Base-by-base conservation (phyloP, 2,113 vertebrate species). In the Miniopterus natalensis region DNA sequence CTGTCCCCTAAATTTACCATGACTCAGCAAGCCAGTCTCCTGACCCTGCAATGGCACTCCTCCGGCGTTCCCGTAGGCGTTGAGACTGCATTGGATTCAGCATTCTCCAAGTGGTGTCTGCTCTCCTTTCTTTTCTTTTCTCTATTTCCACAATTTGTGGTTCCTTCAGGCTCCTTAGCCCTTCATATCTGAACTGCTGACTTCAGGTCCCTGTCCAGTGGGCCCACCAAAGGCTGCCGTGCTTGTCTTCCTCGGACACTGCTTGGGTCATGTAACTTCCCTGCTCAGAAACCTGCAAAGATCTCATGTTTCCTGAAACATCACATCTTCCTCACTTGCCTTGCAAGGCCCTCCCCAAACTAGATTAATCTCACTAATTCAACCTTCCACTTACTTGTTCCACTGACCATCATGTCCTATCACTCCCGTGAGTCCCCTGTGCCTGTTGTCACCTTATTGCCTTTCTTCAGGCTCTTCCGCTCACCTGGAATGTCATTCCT, bases 31-130 rank as follows among this genome's bases (percentile, higher is more conserved):
- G 20, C 31, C 57, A 31, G 49, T 40, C 42, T 49, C 29, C 57
- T 0, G 0, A 40, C 40, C 68, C 49, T 23, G 40, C 0, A 0
- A 1, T 18, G 7, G 80, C n/a, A 5, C 36, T 6, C n/a, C 8
- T 36, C 25, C 3, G 4, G 17, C 36, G 11, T 23, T 55, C 15
- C 66, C 20, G 8, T 1, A 63, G 80, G 74, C 31, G 40, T 40
- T 0, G 0, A 63, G 21, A 13, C 23, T 47, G 10, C 31, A 23
- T 3, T 3, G 42, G 6, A 20, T 57, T 78, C 53, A 29, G 12
- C 73, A 47, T 13, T 92, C 68, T 73, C 42, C 61, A 79, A 57
- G n/a, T 8, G 13, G 8, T 31, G 1, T 63, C 55, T 65, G 36
- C 40, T 73, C 81, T 65, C 18, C 61, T 68, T 51, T 23, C 47